Evolutionary conservation across 2,888 invertebrate genomes (phyloP), one percentile per base, ranked within the genome.

Genomic region (Lissonota sp.): DNA sequence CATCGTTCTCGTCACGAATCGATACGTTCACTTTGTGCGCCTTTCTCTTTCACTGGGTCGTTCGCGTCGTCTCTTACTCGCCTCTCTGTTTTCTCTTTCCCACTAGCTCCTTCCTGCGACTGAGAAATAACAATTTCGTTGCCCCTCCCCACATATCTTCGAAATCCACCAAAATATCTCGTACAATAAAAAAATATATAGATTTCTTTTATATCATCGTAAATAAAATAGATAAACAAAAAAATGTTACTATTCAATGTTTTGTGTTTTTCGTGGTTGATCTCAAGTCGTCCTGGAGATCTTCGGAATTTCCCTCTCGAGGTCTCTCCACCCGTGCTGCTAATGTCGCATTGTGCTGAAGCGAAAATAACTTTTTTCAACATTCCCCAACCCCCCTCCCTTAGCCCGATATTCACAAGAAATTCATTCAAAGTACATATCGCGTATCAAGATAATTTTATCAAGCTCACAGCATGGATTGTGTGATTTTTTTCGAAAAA

Each of bases 341-440:
- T 77, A 72, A 82, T 70, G 39, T 69, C 79, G n/a, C 37, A 71
- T 70, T 70, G 74, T 81, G 81, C 86, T 86, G 83, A 85, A 86
- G 86, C 77, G 83, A 85, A 84, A 85, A 85, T 64, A 82, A 84
- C 75, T 64, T 58, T 83, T 82, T 80, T 84, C 80, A 78, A 71
- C 49, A 71, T 63, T 67, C 44, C 74, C 79, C 79, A 39, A 44
- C 55, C 77, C 73, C 26, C 46, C 39, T 57, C 12, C 67, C 55
- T 66, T 60, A 57, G 67, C 64, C 67, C 74, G 57, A 49, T 60
- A 39, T 16, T 16, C 73, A 64, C 64, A 67, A 80, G 44, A 40
- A n/a, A 26, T 62, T 55, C 42, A 10, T 44, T 8, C 10, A 62
- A 40, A 26, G 16, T 14, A 60, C 64, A 66, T 66, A 66, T 63